Base-by-base conservation (phyloP, 2,113 vertebrate genomes). In the Pluvianellus socialis region DNA sequence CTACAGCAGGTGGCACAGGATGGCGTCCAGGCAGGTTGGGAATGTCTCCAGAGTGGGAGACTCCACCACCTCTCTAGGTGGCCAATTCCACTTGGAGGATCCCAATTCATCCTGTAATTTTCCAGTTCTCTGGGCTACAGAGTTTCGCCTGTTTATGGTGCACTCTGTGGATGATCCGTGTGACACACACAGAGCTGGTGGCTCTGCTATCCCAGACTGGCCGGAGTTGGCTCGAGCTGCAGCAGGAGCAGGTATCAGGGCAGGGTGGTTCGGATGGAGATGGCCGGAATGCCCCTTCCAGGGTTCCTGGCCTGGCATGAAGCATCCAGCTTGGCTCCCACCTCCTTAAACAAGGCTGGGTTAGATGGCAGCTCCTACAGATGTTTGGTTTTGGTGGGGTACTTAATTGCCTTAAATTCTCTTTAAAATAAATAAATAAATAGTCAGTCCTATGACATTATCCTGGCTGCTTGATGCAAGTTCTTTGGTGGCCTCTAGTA, bases 151-250 rank as follows among this genome's bases (percentile, higher is more conserved):
- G 40, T 23, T 52, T 2, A 12, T 32, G 59, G 67, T 45, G 42
- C 63, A 61, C 2, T 1, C 63, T 45, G 19, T 5, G 72, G 56
- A 10, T 4, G 1, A 26, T 7, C n/a, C 0, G 0, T 17, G 44
- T 17, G 79, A 32, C 4, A 55, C 38, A 14, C 23, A 17, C 44
- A 32, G 66, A 28, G 3, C 49, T 21, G 44, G 26, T 9, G 44
- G 47, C 83, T 92, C 38, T 58, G 61, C 93, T 32, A 22, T 50
- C 74, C 90, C 74, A 12, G 1, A 4, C 45, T 15, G 50, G 55
- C 62, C 49, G 70, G 55, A 26, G 12, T 10, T 50, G 55, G 77
- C 40, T 17, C 20, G 33, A 67, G 30, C 42, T 67, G 87, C 72
- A 62, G 86, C 66, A 47, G 65, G 53, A 88, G 47, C 28, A 7